Conservation (phyloP, 37 sponge, comb jelly and placozoan species). For the Mnemiopsis leidyi region DNA sequence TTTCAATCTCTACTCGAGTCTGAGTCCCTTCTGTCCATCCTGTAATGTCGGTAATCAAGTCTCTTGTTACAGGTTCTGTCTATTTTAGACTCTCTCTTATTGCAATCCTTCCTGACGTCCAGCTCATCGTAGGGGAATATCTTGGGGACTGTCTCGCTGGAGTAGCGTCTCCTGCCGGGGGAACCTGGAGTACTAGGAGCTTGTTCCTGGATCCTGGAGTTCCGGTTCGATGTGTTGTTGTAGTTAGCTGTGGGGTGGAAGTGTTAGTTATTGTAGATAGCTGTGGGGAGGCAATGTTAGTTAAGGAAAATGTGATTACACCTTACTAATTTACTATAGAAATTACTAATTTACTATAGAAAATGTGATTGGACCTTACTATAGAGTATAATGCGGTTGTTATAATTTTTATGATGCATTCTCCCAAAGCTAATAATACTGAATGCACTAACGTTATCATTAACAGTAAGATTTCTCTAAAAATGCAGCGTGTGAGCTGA, state of each 20-base stretch:
- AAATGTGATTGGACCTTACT: no score
- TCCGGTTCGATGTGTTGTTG: neutral
- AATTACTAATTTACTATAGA: no score
- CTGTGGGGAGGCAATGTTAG: no score
- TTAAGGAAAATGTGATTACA: no score
- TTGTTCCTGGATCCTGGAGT: neutral
- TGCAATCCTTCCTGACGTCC: conserved; percentile 24
- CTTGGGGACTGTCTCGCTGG: neutral
- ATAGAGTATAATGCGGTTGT: no score
- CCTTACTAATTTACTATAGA: no score
- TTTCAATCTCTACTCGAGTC: neutral
- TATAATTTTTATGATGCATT: no score
- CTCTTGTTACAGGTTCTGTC: neutral
- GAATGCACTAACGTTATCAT: no score
- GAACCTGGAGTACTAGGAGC: neutral
- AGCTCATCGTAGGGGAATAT: neutral
- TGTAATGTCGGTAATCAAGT: neutral
- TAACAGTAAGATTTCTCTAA: no score
- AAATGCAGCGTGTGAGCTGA: no score
- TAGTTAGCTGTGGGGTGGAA: neutral
- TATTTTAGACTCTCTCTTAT: conserved; percentile 10
- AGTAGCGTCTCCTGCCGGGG: neutral
- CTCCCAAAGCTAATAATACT: no score
- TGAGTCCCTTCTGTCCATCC: conserved; percentile 1
- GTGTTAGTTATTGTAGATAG: neutral